Base-by-base conservation (phyloP, 2,888 invertebrate species). In the Labia minor region DNA sequence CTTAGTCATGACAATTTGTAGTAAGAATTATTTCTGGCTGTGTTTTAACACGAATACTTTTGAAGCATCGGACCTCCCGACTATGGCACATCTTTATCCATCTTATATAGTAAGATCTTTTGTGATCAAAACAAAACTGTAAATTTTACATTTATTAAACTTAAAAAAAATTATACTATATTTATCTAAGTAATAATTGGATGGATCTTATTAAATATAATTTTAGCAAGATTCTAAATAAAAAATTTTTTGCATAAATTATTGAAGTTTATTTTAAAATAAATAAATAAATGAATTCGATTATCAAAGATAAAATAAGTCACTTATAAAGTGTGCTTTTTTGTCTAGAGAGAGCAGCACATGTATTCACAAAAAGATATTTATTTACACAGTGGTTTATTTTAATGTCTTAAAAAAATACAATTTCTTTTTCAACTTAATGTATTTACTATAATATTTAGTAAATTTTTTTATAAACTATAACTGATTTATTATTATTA, bases 1-100 rank as follows among this genome's bases (percentile, higher is more conserved):
- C 49, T 49, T 49, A 49, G 49, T 49, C 49, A 49, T 49, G 49
- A 49, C 49, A 16, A n/a, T 49, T 49, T 49, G 49, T 49, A 49
- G 49, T 49, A 49, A 49, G 49, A 49, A 49, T 49, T 49, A 49
- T 49, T 8, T 49, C 49, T 49, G 49, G 49, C 49, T 49, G 49
- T 49, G 49, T 10, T 26, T 49, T 49, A 49, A 49, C 49, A 49
- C 49, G 49, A 49, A 49, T 49, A 49, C 49, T 16, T 49, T 49
- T 49, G 49, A 49, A 49, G 49, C 49, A n/a, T 49, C 49, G 49
- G 49, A 49, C 49, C 49, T 49, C 49, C 49, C 49, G 14, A 16
- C 2, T n/a, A n/a, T n/a, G n/a, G n/a, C n/a, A n/a, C n/a, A n/a
- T n/a, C n/a, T n/a, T n/a, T n/a, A n/a, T n/a, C n/a, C n/a, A n/a